Conservation (phyloP, 1,140 invertebrate genomes). For the Pentalonia nigronervosa region DNA sequence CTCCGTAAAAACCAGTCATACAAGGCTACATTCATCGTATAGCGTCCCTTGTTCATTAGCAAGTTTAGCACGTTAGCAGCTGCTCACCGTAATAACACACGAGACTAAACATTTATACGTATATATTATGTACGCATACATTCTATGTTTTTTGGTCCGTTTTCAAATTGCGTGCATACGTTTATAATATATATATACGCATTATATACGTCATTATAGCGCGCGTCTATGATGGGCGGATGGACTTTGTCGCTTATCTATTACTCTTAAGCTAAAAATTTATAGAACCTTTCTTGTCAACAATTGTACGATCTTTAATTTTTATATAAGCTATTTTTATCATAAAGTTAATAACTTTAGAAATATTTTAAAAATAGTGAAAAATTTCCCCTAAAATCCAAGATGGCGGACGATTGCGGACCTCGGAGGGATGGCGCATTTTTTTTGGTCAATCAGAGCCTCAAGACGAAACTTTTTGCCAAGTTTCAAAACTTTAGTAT, state of each 20-base stretch:
- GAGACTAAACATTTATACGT: background rate
- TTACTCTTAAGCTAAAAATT: background rate
- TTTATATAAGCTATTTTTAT: background rate
- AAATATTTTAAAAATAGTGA: background rate
- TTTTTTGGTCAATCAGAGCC: background rate
- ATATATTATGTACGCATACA: background rate
- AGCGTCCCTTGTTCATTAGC: background rate
- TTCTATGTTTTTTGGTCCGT: background rate
- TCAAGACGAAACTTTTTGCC: no score
- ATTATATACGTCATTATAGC: background rate
- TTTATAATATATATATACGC: background rate
- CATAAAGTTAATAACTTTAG: background rate
- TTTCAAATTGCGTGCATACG: background rate
- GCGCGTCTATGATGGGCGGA: conserved; percentile 14
- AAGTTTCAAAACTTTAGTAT: no score
- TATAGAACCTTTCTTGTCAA: background rate
- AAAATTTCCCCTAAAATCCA: background rate
- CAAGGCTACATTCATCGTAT: background rate
- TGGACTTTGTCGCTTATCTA: conserved; percentile 10
- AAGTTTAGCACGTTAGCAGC: background rate
- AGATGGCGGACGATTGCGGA: conserved; percentile 19
- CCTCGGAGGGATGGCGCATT: conserved; percentile 19
- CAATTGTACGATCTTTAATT: conserved; percentile 28
- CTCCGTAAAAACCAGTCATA: background rate
- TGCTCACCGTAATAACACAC: background rate